Evolutionary conservation across 2,113 vertebrate genomes (phyloP), one percentile per base, ranked within the genome.

Genomic region (Cebidichthys violaceus): DNA sequence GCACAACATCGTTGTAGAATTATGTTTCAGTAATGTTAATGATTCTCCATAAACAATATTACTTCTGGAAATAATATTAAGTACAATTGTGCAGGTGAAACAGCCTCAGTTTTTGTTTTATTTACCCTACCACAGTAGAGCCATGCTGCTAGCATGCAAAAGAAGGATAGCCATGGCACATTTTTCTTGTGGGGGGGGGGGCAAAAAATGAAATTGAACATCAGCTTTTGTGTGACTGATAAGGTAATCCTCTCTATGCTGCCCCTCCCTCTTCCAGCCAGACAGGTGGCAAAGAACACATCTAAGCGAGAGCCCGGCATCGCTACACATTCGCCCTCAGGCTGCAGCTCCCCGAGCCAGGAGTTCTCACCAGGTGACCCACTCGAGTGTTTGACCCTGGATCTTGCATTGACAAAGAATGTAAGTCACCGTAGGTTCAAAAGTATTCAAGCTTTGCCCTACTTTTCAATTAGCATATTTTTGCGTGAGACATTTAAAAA

Each of bases 211-310:
- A 14, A 37, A n/a, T 10, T 27, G 43, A 59, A 52, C 33, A 15
- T 31, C 43, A 50, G 47, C 41, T 78, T 75, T 67, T 67, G 60
- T 73, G 10, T 69, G 78, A 52, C 62, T 75, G 43, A 78, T 75
- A 24, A 87, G 76, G 81, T 47, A 70, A 64, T 43, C 31, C 18
- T 83, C 72, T 59, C 70, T 50, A 0, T 72, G 41, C 67, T 45
- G 70, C 59, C 37, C 33, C 64, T 96, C 54, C 91, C 75, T 93
- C 82, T 81, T 96, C 43, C 92, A 99, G 98, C 96, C 94, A 97
- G 97, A 80, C 97, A 96, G 95, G 97, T 95, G 89, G 95, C 96
- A 86, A 99, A 97, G 95, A 97, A 95, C 92, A 95, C 96, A 0
- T 95, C 97, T 10, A 96, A 96, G 78, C 96, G 97, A 54, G 84